These are phyloP conservation scores for Mastacembelus armatus DNA, from an alignment of 2,797 vertebrate species.

Conservation along the genomic window DNA sequence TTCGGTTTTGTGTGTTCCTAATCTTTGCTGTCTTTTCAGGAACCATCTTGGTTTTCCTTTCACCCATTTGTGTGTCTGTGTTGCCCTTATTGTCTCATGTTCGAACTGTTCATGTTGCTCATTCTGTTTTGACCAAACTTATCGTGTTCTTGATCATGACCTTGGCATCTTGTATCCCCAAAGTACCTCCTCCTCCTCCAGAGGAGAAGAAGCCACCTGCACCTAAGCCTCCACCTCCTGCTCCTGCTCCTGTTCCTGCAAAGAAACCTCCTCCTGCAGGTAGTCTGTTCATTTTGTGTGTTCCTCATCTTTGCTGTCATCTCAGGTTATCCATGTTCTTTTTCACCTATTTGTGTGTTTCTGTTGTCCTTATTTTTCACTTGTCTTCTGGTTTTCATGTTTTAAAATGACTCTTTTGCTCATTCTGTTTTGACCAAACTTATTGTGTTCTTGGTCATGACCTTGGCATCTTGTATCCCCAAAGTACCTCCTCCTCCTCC, in stretches of 20 bases:
- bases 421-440: neutral
- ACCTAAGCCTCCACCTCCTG: conserved; percentile 37
- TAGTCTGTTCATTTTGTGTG: conserved; percentile 27
- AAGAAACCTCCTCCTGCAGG: conserved; percentile 38
- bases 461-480: conserved; percentile 54
- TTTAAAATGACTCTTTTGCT: neutral
- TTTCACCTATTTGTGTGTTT: neutral
- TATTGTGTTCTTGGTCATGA: conserved; percentile 40
- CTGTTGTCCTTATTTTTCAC: neutral
- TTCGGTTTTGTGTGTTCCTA: conserved; percentile 7
- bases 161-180: conserved; percentile 55
- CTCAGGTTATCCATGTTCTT: conserved; percentile 13
- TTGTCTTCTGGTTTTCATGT: conserved; percentile 1
- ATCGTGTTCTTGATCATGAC: conserved; percentile 41
- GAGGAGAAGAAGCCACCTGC: conserved; percentile 61
- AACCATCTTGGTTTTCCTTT: conserved; percentile 11
- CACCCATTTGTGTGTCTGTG: neutral
- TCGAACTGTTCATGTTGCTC: neutral
- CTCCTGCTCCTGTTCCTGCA: conserved; percentile 17
- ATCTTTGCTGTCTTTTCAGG: neutral
- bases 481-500: conserved; percentile 64
- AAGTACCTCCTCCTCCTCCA: conserved; percentile 62
- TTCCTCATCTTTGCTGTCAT: conserved; percentile 1
- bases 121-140: neutral
- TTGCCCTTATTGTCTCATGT: neutral